Evolutionary conservation across 2,888 invertebrate species (phyloP), one percentile per base, ranked within the genome.

Genomic region (Nemoura dubitans): DNA sequence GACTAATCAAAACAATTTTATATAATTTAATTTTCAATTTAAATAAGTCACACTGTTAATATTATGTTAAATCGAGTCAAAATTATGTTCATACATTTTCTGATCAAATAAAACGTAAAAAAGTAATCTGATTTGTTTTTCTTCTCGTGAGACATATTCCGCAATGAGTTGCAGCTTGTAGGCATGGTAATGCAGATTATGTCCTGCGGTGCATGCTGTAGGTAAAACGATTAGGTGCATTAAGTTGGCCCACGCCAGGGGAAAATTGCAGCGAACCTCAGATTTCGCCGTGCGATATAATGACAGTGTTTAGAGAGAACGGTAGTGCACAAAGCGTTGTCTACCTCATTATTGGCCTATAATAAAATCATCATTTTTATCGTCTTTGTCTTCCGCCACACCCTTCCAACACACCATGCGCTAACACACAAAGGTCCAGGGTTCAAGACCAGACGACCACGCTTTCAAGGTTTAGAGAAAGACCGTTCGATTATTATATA

Each of bases 1-100:
- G 91, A 84, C 87, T 88, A 27, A 77, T 42, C 81, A 59, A 83
- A 59, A 59, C 14, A 59, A 7, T 21, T 59, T 21, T 59, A 36
- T 26, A 43, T n/a, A 42, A 85, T 26, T 76, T 59, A 28, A 43
- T 85, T 59, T n/a, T 43, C 85, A 21, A 26, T 42, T 85, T 76
- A 43, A n/a, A 76, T 43, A 25, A 59, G n/a, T 36, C 14, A 85
- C n/a, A 85, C n/a, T 83, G 76, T 82, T 86, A 83, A 86, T 86
- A 76, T 86, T 86, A 80, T 85, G 26, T 78, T 85, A 59, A 30
- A 28, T 30, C 83, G 26, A 78, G 83, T 83, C 83, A 76, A 84
- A 84, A 84, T 59, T 59, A 43, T 84, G 84, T 84, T 84, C 26
- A 76, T 78, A 78, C 27, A 26, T 78, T 78, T 78, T 59, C n/a